Evolutionary conservation across 2,113 vertebrate genomes (phyloP).

Genomic region (Megalops atlanticus): DNA sequence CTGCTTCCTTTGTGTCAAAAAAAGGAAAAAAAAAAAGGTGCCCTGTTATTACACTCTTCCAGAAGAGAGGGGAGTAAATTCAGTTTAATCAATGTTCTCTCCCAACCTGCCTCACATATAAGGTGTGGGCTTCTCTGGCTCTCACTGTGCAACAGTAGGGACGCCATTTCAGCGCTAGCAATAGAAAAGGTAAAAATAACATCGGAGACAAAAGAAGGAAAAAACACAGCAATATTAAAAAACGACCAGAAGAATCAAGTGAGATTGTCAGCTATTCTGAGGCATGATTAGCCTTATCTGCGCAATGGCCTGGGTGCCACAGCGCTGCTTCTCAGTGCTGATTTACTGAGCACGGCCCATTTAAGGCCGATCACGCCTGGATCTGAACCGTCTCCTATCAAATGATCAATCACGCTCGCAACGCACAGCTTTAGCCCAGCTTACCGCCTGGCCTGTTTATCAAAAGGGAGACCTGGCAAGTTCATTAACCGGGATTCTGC

Average conservation of each 20-base stretch:
- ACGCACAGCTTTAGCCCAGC: conserved; percentile 27
- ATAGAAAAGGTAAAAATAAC: neutral
- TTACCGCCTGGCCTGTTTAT: conserved; percentile 35
- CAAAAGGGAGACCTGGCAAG: conserved; percentile 35
- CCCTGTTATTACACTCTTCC: conserved; percentile 28
- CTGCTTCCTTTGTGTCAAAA: neutral
- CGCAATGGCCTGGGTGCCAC: conserved; percentile 29
- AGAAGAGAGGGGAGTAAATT: conserved; percentile 39
- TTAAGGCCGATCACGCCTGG: conserved; percentile 42
- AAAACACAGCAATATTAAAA: conserved; percentile 17
- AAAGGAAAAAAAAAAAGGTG: neutral
- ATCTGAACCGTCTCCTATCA: conserved; percentile 31
- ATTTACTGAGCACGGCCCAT: conserved; percentile 40
- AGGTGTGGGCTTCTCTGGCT: conserved; percentile 40
- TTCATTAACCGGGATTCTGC: conserved; percentile 39
- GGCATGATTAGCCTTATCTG: conserved; percentile 45
- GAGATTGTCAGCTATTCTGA: conserved; percentile 34
- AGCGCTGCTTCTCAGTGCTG: conserved; percentile 38
- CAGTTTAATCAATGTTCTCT: conserved; percentile 46
- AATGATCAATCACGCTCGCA: conserved; percentile 42
- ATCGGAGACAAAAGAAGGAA: conserved; percentile 22
- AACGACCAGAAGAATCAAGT: conserved; percentile 32
- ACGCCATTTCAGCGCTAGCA: conserved; percentile 41
- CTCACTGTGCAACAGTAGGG: conserved; percentile 24
- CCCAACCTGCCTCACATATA: conserved; percentile 24